Percentiles rank a stretch among this genome's conserved stretches.
Conservation (phyloP, 2,113 vertebrate species). For the Caretta caretta region DNA sequence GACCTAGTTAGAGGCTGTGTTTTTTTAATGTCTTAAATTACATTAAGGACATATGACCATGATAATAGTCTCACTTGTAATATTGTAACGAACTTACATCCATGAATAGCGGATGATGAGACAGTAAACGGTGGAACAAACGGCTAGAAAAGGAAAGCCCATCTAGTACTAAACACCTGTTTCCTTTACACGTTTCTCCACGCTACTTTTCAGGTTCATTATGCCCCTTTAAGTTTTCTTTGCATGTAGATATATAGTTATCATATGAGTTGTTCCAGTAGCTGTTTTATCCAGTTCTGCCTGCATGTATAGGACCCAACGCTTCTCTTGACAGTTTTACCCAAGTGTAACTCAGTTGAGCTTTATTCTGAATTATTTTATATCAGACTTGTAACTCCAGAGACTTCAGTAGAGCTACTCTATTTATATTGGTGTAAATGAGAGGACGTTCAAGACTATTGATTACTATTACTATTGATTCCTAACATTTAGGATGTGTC, state of each 20-base stretch:
- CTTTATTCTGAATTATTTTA: not conserved
- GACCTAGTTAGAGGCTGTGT: not conserved
- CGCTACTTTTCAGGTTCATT: not conserved
- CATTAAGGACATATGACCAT: not conserved
- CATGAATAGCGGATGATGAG: accelerated
- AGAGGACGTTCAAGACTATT: not conserved
- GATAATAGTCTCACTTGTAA: not conserved
- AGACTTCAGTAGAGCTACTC: not conserved
- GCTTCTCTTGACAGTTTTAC: not conserved
- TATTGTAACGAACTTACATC: not conserved
- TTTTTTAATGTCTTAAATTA: not conserved
- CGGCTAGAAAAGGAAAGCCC: accelerated
- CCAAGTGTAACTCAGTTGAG: not conserved
- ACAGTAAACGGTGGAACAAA: not conserved
- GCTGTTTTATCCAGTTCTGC: not conserved
- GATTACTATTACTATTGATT: not conserved
- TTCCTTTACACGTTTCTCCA: not conserved
- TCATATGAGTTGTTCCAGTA: not conserved
- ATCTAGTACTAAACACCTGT: accelerated
- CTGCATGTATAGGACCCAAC: not conserved
- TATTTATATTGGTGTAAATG: not conserved
- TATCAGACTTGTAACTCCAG: not conserved
- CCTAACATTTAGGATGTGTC: not conserved
- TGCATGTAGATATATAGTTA: not conserved
- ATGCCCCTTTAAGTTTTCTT: not conserved